Evolutionary conservation across 2,113 vertebrate species (phyloP).

Genomic region (Vanacampus margaritifer): DNA sequence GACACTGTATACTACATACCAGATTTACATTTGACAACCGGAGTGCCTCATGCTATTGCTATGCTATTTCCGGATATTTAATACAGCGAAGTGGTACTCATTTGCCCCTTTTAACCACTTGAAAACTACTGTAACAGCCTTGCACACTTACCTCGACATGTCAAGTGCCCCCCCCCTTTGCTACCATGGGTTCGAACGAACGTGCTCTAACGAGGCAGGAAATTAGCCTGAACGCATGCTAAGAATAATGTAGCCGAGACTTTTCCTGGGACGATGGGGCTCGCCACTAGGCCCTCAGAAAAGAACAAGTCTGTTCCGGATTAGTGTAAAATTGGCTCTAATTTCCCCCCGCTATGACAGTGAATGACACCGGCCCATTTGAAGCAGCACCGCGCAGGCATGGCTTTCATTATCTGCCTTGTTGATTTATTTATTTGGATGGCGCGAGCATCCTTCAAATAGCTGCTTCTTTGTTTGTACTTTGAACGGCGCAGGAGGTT

Average conservation of each 20-base stretch:
- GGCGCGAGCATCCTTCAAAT: slow-evolving; percentile 53
- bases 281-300: slow-evolving; percentile 27
- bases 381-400: slow-evolving; percentile 55
- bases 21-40: background rate
- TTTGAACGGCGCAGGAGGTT: slow-evolving; percentile 44
- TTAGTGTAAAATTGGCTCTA: slow-evolving; percentile 66
- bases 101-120: background rate
- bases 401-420: slow-evolving; percentile 65
- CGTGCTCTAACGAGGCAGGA: background rate
- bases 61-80: background rate
- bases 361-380: slow-evolving; percentile 65
- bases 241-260: background rate
- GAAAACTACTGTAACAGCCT: background rate
- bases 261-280: slow-evolving; percentile 33
- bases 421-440: slow-evolving; percentile 71
- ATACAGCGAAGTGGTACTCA: background rate
- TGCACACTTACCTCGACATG: background rate
- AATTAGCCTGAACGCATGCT: background rate
- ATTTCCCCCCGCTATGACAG: slow-evolving; percentile 57
- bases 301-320: slow-evolving; percentile 57
- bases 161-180: background rate
- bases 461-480: slow-evolving; percentile 23
- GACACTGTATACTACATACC: background rate
- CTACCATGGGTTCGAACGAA: background rate
- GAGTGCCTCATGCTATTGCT: background rate